phyloP scores from a whole-genome alignment of 2,797 vertebrate species.

The Galaxias olidus region DNA sequence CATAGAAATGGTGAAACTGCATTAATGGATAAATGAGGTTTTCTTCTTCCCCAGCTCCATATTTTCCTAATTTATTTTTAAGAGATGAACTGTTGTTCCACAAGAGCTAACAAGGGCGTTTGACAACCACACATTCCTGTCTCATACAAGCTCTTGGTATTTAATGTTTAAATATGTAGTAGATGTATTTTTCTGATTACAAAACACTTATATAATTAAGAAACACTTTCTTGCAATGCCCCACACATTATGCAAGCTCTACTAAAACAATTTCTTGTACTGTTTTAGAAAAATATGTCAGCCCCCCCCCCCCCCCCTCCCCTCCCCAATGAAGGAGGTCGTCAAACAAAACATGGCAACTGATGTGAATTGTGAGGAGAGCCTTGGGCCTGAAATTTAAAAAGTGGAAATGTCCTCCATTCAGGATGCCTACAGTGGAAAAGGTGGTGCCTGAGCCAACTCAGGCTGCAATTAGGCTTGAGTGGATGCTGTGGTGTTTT shows the following conservation, averaged over 20 bases:
- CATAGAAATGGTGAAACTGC: constrained; percentile 30
- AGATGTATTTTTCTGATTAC: no score
- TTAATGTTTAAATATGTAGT: no score
- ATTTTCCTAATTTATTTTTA: neutral
- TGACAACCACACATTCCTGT: no score
- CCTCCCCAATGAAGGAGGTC: constrained; percentile 48
- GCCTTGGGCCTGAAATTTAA: constrained; percentile 41
- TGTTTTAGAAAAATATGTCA: constrained; percentile 34
- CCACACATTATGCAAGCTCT: constrained; percentile 52
- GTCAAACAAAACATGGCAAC: constrained; percentile 30
- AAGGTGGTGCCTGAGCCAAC: constrained; percentile 47
- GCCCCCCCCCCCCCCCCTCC: no score
- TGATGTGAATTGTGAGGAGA: constrained; percentile 52
- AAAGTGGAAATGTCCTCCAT: constrained; percentile 49
- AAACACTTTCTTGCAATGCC: constrained; percentile 25
- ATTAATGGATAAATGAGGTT: neutral
- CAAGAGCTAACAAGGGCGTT: no score
- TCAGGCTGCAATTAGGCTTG: constrained; percentile 61
- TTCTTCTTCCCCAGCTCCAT: neutral
- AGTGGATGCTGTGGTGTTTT: constrained; percentile 53
- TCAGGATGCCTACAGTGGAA: constrained; percentile 41
- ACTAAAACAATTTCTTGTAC: constrained; percentile 46
- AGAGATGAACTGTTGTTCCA: no score
- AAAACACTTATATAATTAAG: constrained; percentile 35
- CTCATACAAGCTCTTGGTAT: no score